Conservation (phyloP, 2,113 vertebrate genomes). For the Leuciscus idus region DNA sequence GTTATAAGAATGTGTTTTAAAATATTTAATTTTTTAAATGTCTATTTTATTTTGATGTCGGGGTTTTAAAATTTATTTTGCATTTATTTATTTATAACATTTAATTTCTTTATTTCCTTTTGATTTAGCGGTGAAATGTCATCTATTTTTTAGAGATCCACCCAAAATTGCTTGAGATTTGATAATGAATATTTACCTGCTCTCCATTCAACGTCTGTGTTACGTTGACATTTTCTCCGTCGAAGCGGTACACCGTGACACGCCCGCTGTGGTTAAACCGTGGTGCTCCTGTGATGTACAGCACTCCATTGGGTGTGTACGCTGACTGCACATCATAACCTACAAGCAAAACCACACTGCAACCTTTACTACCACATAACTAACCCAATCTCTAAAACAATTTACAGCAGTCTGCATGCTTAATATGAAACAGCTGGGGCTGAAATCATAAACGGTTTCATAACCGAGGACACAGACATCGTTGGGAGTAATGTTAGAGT, state of each 20-base stretch:
- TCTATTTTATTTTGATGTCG: background rate
- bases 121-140: background rate
- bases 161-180: background rate
- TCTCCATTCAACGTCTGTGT: conserved; percentile 88
- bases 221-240: conserved; percentile 70
- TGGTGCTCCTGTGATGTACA: conserved; percentile 92
- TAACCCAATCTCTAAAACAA: background rate
- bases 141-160: background rate
- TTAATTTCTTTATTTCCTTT: background rate
- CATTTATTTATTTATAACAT: background rate
- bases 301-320: conserved; percentile 72
- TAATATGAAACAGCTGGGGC: conserved; percentile 10
- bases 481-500: conserved; percentile 12
- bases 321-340: conserved; percentile 93
- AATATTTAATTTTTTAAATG: background rate
- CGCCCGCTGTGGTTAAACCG: conserved; percentile 95
- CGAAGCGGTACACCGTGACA: conserved; percentile 85
- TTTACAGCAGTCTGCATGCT: background rate
- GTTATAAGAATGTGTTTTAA: background rate
- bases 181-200: conserved; percentile 76
- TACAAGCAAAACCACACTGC: conserved; percentile 59
- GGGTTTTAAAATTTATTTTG: background rate
- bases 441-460: background rate
- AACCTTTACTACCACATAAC: conserved; percentile 21
- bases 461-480: background rate